phyloP scores from a whole-genome alignment of 2,888 invertebrate species.

The Patella ulyssiponensis region DNA sequence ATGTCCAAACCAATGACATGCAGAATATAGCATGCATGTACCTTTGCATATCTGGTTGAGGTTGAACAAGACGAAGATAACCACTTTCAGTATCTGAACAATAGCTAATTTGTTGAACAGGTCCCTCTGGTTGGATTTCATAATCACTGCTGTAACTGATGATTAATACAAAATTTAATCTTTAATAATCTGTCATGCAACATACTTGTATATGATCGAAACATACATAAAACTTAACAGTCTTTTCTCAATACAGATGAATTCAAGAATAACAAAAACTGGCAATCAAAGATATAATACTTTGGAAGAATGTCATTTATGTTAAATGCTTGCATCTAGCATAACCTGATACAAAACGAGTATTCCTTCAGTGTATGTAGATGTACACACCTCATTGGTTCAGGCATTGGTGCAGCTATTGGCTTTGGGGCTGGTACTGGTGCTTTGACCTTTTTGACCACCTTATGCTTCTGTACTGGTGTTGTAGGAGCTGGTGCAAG shows the following conservation, averaged over 20 bases:
- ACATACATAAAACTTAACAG: too few species aligned
- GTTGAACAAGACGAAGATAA: slow-evolving; percentile 29
- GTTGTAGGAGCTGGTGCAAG: slow-evolving; percentile 27
- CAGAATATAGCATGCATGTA: neutral
- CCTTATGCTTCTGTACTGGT: slow-evolving; percentile 31
- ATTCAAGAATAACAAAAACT: too few species aligned
- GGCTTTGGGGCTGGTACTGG: slow-evolving; percentile 39
- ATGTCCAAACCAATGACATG: too few species aligned
- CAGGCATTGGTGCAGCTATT: slow-evolving; percentile 14
- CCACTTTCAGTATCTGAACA: slow-evolving; percentile 35
- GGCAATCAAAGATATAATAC: too few species aligned
- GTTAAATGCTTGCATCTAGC: too few species aligned
- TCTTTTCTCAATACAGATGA: too few species aligned
- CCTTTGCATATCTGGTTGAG: slow-evolving; percentile 8
- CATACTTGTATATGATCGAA: too few species aligned
- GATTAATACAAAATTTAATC: neutral
- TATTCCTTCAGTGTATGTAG: too few species aligned
- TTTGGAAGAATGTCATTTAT: too few species aligned
- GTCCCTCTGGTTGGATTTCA: slow-evolving; percentile 37
- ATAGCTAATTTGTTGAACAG: slow-evolving; percentile 38
- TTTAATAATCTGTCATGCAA: too few species aligned
- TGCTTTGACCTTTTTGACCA: slow-evolving; percentile 20
- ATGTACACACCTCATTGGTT: slow-evolving; percentile 7
- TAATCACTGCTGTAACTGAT: slow-evolving; percentile 24
- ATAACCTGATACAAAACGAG: too few species aligned